Evolutionary conservation across 2,797 vertebrate genomes (phyloP), one percentile per base, ranked within the genome.

Genomic region (Sebastes aleutianus): DNA sequence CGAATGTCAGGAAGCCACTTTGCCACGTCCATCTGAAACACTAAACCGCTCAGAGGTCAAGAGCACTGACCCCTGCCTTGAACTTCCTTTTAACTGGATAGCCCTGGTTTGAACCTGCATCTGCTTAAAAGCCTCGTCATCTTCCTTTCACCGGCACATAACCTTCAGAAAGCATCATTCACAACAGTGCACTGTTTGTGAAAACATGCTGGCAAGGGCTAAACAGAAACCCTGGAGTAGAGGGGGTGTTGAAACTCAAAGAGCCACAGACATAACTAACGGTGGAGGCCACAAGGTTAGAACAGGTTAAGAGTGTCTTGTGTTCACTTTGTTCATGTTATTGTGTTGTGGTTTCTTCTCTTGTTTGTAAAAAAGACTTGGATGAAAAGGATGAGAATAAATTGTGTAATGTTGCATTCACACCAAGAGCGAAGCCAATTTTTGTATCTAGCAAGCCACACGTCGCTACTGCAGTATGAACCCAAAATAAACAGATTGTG

Each of bases 71-170:
- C 85, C 56, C 22, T 10, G 53, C 9, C 56, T 78, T 69, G 0
- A 66, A 22, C 75, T 20, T 16, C 50, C 43, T 84, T 80, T 85
- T 61, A 87, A 87, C 71, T 56, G 39, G 54, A 82, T 53, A 69
- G 29, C 39, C n/a, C 39, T 9, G 20, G 43, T 83, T 14, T 58
- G 10, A n/a, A 73, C 14, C 63, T n/a, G 54, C 13, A 47, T 24
- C 53, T 26, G 57, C 65, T 71, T 24, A 18, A 75, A 83, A 5
- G 39, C 24, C 8, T 26, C 6, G 4, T 1, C 39, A 29, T 26
- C 64, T 22, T 31, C 67, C 53, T 74, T 67, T 69, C 61, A 67
- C 9, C 27, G 16, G 4, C 24, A 29, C 14, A 5, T 6, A 56
- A 70, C 78, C 67, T 84, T 74, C 79, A 79, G 76, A 70, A 20